Base-by-base conservation (phyloP, 2,797 vertebrate genomes). In the Hoplostethus mediterraneus region DNA sequence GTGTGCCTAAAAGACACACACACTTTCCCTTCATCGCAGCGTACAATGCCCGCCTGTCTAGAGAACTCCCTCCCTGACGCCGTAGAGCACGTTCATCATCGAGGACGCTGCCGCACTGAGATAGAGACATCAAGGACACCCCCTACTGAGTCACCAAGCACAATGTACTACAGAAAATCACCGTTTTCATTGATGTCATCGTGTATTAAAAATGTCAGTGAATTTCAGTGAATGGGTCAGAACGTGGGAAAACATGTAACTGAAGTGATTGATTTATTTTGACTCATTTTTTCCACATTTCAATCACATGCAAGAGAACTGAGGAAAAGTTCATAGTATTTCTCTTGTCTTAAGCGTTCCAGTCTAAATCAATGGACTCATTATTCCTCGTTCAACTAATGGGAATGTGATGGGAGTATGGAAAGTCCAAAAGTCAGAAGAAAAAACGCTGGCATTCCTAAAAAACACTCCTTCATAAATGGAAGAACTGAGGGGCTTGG, bases 21-120 rank as follows among this genome's bases (percentile, higher is more conserved):
- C 54, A 68, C 64, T 79, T 76, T 73, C 72, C 71, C 58, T 73
- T 80, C 67, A 68, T 58, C 25, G 51, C 56, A 11, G 51, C 59
- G 25, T 42, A 90, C 85, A 88, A 87, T 63, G 73, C 76, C 17
- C 0, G 66, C 62, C 72, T 87, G 80, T 89, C 69, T 66, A 42
- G 69, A 78, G 81, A 74, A 77, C 62, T 81, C 70, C 75, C 57
- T 25, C 48, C 71, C 33, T 83, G 83, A 81, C 68, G 66, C 67
- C 16, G 17, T 7, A 28, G 49, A 73, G 61, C 38, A 38, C 83
- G 83, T 42, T 63, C 64, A 78, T 79, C 78, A 76, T 33, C 57
- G 67, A 75, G 49, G 73, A 81, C 54, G 75, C 63, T 52, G 81
- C 2, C 69, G 67, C 28, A 73, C 71, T 78, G 74, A 73, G 38